Base-by-base conservation (phyloP, 2,797 vertebrate species). In the Acipenser transmontanus region DNA sequence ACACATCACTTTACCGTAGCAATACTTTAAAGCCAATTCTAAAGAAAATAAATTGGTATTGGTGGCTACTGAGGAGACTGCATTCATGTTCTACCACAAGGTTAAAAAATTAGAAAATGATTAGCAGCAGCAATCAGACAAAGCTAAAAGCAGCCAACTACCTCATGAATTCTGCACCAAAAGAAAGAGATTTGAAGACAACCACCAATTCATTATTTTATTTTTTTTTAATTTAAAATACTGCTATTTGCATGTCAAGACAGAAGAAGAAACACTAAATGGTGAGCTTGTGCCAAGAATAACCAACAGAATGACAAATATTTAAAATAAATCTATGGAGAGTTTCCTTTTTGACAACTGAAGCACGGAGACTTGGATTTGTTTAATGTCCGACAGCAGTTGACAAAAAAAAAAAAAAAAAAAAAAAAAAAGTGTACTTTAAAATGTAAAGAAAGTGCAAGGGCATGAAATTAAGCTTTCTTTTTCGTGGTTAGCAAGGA, bases 81-180 rank as follows among this genome's bases (percentile, higher is more conserved):
- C 54, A 50, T 59, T 51, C 12, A 12, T 47, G 6, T 49, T 49
- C 17, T 50, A 49, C 47, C 10, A 17, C n/a, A 66, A 62, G 59
- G 34, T 66, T 64, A 70, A 50, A 50, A 34, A 34, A n/a, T 56
- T 11, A 1, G 63, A 14, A 59, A 67, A 70, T 11, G 47, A 68
- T 50, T 48, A 8, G 49, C 49, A 49, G 47, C 49, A 71, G 60
- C 57, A 67, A 63, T 67, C 61, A 64, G 62, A 60, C 49, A 63
- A 54, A 51, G 61, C 59, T 62, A 61, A 61, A 34, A 67, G 64
- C 62, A 67, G 14, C 50, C 49, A 9, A 34, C 17, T 50, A 56
- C 61, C 59, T 54, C 48, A 61, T 67, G 48, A 67, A 64, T 61
- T 4, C 54, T 61, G 50, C 60, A 67, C n/a, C 59, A 50, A 13